Percentiles rank a stretch among this genome's conserved stretches.
Conservation (phyloP, 2,113 vertebrate species). For the Melanerpes formicivorus region DNA sequence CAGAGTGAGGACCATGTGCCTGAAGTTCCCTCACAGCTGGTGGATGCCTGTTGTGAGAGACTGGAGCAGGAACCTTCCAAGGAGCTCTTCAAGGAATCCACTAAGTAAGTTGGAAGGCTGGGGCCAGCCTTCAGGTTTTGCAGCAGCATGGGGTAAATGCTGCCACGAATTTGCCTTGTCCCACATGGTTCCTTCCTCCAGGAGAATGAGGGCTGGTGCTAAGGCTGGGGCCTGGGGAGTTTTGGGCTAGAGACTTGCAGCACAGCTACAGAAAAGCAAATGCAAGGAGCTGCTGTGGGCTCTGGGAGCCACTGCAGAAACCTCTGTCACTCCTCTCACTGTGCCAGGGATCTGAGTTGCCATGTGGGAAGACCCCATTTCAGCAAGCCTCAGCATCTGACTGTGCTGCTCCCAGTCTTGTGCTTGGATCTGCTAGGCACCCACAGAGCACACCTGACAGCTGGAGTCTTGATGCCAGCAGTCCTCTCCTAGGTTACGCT, state of each 20-base stretch:
- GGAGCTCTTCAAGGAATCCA: constrained; percentile 95
- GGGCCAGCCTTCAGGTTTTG: background rate
- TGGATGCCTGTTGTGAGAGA: constrained; percentile 82
- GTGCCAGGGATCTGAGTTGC: background rate
- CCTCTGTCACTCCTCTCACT: background rate
- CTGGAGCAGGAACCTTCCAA: constrained; percentile 91
- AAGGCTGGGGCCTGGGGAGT: background rate
- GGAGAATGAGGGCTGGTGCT: background rate
- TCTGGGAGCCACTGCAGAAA: background rate
- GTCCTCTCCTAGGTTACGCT: background rate
- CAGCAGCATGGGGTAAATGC: rapidly evolving
- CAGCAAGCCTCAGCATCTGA: background rate
- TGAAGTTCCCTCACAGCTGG: constrained; percentile 86
- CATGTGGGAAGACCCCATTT: background rate
- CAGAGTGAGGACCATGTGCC: constrained; percentile 90
- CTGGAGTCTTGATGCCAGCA: background rate
- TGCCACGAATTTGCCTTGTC: background rate
- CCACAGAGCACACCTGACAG: background rate
- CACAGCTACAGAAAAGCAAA: background rate
- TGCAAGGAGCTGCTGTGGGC: background rate
- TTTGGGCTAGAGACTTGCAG: background rate
- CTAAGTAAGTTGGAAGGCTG: constrained; percentile 82
- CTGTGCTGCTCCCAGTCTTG: background rate
- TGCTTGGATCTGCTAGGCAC: background rate
- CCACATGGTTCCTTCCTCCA: rapidly evolving